These are phyloP conservation scores for Drosophila pallidifrons DNA, from an alignment of 1,140 invertebrate species.

Conservation along the genomic window DNA sequence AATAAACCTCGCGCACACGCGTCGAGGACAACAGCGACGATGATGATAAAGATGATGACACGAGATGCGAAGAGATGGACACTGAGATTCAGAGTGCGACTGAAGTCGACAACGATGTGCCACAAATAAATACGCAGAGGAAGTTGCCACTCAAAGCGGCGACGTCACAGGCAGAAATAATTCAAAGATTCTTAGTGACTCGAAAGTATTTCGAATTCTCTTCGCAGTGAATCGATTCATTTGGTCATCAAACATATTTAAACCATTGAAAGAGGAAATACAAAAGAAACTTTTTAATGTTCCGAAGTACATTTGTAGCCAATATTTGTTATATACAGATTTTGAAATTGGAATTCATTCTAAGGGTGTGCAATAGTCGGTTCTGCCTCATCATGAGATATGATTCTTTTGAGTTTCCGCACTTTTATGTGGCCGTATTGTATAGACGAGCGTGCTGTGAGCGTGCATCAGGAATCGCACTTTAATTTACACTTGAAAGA, in stretches of 20 bases:
- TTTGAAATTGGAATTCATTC: too few species aligned
- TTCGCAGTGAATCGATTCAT: not conserved
- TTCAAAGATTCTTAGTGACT: constrained; percentile 1
- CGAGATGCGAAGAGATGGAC: constrained; percentile 8
- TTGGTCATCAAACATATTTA: too few species aligned
- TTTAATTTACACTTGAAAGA: constrained; percentile 71
- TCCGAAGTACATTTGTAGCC: too few species aligned
- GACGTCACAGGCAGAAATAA: constrained; percentile 42
- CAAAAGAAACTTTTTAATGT: too few species aligned
- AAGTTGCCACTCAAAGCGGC: constrained; percentile 63
- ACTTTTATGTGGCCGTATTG: constrained; percentile 38
- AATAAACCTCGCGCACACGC: constrained; percentile 65
- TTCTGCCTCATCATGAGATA: not conserved
- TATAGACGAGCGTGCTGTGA: constrained; percentile 51
- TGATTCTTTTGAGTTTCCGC: constrained; percentile 27
- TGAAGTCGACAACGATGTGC: constrained; percentile 33
- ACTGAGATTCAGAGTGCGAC: constrained; percentile 6
- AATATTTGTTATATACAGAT: too few species aligned
- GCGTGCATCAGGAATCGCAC: constrained; percentile 66
- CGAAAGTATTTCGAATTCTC: constrained; percentile 12
- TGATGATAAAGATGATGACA: constrained; percentile 56
- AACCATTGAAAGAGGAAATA: too few species aligned
- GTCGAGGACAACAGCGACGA: constrained; percentile 39
- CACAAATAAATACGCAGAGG: constrained; percentile 51
- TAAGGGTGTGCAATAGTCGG: constrained; percentile 5